Evolutionary conservation across 2,888 invertebrate genomes (phyloP), one percentile per base, ranked within the genome.

Genomic region (Microplitis deprimator): DNA sequence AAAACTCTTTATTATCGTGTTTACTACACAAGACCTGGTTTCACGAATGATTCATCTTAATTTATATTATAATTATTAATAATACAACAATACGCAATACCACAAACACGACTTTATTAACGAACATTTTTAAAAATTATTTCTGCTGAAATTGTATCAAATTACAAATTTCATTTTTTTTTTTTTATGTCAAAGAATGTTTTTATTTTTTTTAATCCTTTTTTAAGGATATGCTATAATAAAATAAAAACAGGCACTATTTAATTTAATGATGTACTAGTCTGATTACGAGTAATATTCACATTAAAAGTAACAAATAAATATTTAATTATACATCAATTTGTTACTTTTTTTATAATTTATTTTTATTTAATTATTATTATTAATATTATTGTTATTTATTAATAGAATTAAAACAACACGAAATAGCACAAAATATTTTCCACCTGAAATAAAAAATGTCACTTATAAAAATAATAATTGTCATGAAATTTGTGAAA

Each of bases 1-100:
- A 99, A 99, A 93, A 98, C 98, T 68, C 93, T 99, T 75, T 99
- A 99, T 91, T 99, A 99, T 91, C 94, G 99, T 91, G 98, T 99
- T 72, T 99, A 98, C 90, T 99, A 99, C 90, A 98, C 97, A 73
- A 95, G 96, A 84, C 87, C 88, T 7, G 86, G 84, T 74, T 84
- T 83, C 60, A 79, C 81, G 73, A 80, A 91, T 78, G 80, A 82
- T 71, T 78, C 77, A 20, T 60, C 70, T 65, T 77, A 77, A 77
- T 69, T 29, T 29, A 29, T 39, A 62, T 5, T 41, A 68, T 68
- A 38, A 59, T 72, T 68, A 67, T 60, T 73, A 50, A 62, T 17
- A 7, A 61, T 41, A 29, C 8, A 64, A 73, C 41, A 29, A 67
- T 50, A 38, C 17, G n/a, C 62, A 29, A 4, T 29, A 10, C 20